Conservation (phyloP, 2,113 vertebrate genomes). For the Tylochromis polylepis region DNA sequence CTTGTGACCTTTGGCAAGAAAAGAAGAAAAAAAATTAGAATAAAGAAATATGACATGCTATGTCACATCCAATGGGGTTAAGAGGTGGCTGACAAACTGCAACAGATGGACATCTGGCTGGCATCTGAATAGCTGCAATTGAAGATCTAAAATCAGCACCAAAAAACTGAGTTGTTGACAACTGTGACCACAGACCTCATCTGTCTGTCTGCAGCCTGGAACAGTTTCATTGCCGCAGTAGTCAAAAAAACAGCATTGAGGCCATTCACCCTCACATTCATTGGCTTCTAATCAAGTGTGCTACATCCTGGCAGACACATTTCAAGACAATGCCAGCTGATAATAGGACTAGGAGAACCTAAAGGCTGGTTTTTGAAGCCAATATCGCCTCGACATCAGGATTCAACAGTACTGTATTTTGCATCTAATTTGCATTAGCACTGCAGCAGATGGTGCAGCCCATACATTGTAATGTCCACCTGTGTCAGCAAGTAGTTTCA, state of each 20-base stretch:
- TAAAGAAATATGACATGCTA: neutral
- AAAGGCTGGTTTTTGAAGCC: neutral
- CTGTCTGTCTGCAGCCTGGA: constrained; percentile 31
- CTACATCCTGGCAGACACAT: neutral
- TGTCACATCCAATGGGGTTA: constrained; percentile 6
- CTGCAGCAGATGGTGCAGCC: neutral
- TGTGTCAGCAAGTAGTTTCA: neutral
- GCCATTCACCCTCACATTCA: neutral
- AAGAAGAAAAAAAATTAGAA: neutral
- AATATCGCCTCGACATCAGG: neutral
- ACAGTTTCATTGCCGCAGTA: neutral
- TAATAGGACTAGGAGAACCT: neutral
- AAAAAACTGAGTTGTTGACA: constrained; percentile 15
- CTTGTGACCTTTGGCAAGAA: constrained; percentile 26
- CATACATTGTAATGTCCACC: neutral
- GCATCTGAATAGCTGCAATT: constrained; percentile 8
- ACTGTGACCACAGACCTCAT: neutral
- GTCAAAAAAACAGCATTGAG: neutral
- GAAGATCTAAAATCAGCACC: constrained; percentile 8
- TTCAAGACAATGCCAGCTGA: neutral
- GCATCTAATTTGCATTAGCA: constrained; percentile 9
- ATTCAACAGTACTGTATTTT: neutral
- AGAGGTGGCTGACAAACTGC: constrained; percentile 21
- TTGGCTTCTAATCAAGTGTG: neutral
- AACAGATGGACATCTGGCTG: constrained; percentile 26